phyloP scores from a whole-genome alignment of 92 coral and sea anemone species.

The Palythoa grandis region DNA sequence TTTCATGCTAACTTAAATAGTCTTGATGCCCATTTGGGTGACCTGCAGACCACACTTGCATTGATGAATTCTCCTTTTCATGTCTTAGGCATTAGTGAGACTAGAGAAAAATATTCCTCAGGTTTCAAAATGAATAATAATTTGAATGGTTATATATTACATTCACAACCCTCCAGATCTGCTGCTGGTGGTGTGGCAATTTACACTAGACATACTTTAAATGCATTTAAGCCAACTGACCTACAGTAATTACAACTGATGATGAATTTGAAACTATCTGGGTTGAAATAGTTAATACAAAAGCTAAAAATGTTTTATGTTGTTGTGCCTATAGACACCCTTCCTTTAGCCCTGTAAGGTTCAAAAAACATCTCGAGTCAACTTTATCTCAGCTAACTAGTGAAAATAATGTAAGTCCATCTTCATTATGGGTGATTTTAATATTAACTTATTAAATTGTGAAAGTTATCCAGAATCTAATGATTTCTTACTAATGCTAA shows the following conservation, averaged over 20 bases:
- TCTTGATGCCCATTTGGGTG: neutral
- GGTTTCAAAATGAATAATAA: neutral
- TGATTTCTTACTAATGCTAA: too few relatives aligned
- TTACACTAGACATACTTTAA: neutral
- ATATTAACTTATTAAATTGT: too few relatives aligned
- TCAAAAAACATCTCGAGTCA: too few relatives aligned
- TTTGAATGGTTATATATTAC: neutral
- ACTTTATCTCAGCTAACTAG: too few relatives aligned
- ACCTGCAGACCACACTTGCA: neutral
- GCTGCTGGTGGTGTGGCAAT: slow-evolving; percentile 3
- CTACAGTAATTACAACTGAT: slow-evolving; percentile 17
- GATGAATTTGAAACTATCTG: slow-evolving; percentile 21
- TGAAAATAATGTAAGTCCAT: too few relatives aligned
- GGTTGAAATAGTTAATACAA: neutral
- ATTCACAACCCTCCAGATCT: neutral
- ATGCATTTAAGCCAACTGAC: neutral
- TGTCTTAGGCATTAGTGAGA: neutral
- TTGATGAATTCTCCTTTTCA: neutral
- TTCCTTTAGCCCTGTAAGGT: too few relatives aligned
- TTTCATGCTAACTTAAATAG: neutral
- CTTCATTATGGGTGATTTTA: too few relatives aligned
- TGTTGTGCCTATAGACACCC: too few relatives aligned
- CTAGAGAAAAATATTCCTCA: neutral
- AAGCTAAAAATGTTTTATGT: too few relatives aligned
- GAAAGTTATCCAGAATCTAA: too few relatives aligned